Base-by-base conservation (phyloP, 53 echinoderm and acorn worm genomes). In the Echinarachnius parma region DNA sequence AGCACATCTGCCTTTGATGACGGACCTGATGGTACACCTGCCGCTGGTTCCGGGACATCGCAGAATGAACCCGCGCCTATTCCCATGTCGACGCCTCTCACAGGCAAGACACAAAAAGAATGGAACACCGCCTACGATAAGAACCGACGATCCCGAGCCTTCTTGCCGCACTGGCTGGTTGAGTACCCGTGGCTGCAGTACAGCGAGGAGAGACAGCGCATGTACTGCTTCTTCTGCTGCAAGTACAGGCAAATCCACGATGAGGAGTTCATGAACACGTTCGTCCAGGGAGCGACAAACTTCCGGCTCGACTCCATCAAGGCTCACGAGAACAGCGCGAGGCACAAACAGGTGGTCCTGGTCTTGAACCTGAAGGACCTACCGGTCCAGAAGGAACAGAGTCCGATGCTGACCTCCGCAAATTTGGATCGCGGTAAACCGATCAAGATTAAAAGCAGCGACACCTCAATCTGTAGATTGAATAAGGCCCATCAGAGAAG, bases 101-200 rank as follows among this genome's bases (percentile, higher is more conserved):
- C n/a, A n/a, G n/a, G n/a, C n/a, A n/a, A n/a, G n/a, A n/a, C n/a
- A n/a, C n/a, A n/a, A n/a, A n/a, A n/a, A n/a, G n/a, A n/a, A n/a
- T n/a, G n/a, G n/a, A n/a, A 69, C 53, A 69, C 49, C 49, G 21
- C 39, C 5, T 72, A 72, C 74, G 74, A 72, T 28, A 72, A 39
- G 56, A 54, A 25, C 42, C 23, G 39, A 28, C 74, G 74, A 2
- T 14, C 74, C 9, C 74, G 74, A 1, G 27, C 34, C 4, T 72
- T 72, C 27, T 39, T 72, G 5, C 74, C 74, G 9, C 74, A 72
- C 44, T 72, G 74, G 74, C 35, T 72, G n/a, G 74, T 56, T 18
- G 74, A 72, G 30, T 72, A 56, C 18, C 74, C 74, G 16, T 72
- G 74, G 74, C 57, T 72, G 37, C 56, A 72, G 25, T 72, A 56